These are phyloP conservation scores for Physella acuta DNA, from an alignment of 1,140 invertebrate genomes.

Conservation along the genomic window DNA sequence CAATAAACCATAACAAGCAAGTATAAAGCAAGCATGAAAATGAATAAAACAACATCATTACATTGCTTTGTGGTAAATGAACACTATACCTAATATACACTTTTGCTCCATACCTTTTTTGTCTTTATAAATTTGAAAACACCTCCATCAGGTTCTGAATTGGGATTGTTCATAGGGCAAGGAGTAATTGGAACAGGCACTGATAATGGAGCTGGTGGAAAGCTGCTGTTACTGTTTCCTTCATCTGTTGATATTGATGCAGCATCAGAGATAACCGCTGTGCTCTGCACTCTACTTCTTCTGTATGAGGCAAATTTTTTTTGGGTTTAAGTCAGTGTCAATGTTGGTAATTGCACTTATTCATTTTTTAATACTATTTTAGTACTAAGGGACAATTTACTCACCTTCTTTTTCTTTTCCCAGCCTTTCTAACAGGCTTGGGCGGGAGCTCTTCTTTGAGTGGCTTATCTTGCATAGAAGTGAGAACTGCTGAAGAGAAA, in stretches of 20 bases:
- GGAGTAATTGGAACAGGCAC: constrained; percentile 16
- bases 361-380: neutral
- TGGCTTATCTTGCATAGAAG: neutral
- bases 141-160: neutral
- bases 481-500: neutral
- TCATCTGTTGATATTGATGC: constrained; percentile 24
- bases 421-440: neutral
- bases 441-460: neutral
- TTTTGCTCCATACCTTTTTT: constrained; percentile 20
- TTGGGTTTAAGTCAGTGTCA: neutral
- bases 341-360: neutral
- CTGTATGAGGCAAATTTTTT: neutral
- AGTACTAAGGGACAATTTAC: neutral
- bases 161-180: neutral
- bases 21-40: no score
- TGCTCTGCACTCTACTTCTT: constrained; percentile 22
- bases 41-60: neutral
- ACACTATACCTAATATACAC: neutral
- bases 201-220: constrained; percentile 5
- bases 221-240: constrained; percentile 23
- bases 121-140: constrained; percentile 22
- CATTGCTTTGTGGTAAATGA: neutral
- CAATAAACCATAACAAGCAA: no score
- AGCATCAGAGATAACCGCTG: constrained; percentile 5
- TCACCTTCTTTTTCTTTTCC: constrained; percentile 28